Percentiles rank a stretch among this genome's conserved stretches.
Conservation (phyloP, 2,888 invertebrate species). For the Melinopterus prodromus region DNA sequence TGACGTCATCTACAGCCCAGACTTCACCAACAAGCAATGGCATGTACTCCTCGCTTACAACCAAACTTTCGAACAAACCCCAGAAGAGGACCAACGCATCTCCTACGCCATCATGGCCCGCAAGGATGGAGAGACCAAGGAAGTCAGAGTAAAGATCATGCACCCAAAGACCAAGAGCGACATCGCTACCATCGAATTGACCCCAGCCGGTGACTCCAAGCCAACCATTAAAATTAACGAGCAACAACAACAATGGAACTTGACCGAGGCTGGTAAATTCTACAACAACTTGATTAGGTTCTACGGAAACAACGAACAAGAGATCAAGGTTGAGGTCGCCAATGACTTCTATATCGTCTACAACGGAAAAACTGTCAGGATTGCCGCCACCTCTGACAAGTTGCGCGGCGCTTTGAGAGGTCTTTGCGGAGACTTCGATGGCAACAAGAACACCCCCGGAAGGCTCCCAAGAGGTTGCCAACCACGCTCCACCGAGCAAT, state of each 20-base stretch:
- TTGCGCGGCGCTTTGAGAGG: constrained; percentile 69
- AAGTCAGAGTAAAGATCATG: constrained; percentile 60
- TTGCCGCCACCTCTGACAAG: constrained; percentile 51
- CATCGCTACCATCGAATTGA: constrained; percentile 56
- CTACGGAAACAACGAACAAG: constrained; percentile 61
- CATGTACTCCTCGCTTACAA: constrained; percentile 68
- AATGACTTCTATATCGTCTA: constrained; percentile 64
- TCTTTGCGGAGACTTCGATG: constrained; percentile 72
- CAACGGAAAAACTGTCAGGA: constrained; percentile 67
- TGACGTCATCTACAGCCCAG: constrained; percentile 55
- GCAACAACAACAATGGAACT: constrained; percentile 50
- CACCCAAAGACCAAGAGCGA: constrained; percentile 53
- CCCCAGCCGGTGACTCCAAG: constrained; percentile 44
- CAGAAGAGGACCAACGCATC: constrained; percentile 50
- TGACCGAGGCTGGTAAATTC: constrained; percentile 51
- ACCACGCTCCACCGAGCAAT: not conserved
- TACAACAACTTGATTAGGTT: constrained; percentile 60
- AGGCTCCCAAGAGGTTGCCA: constrained; percentile 64
- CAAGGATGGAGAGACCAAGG: constrained; percentile 56
- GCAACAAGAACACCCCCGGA: constrained; percentile 68
- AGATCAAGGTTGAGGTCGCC: constrained; percentile 65
- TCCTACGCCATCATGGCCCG: constrained; percentile 58
- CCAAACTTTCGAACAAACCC: constrained; percentile 50
- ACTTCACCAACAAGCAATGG: constrained; percentile 66
- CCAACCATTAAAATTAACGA: constrained; percentile 53